Percentiles rank a stretch among this genome's conserved stretches.
Conservation (phyloP, 2,797 vertebrate genomes). For the Oryzias sinensis region DNA sequence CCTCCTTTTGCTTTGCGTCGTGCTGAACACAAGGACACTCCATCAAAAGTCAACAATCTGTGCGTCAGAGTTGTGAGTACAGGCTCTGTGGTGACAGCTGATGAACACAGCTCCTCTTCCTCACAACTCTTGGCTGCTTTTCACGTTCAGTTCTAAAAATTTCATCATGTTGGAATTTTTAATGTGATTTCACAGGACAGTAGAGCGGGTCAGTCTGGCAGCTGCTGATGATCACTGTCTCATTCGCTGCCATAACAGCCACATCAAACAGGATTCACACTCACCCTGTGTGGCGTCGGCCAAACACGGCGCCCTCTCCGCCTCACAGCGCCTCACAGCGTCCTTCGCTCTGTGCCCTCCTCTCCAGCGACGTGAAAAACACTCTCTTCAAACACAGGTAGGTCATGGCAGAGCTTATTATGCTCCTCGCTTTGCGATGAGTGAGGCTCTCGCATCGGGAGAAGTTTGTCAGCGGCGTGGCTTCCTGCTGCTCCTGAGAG, state of each 20-base stretch:
- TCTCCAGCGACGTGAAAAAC: constrained; percentile 77
- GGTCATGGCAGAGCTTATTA: constrained; percentile 62
- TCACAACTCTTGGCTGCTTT: constrained; percentile 10
- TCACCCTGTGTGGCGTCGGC: constrained; percentile 49
- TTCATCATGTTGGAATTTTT: constrained; percentile 19
- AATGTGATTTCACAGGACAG: constrained; percentile 9
- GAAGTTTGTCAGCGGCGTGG: constrained; percentile 31
- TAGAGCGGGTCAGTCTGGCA: constrained; percentile 18
- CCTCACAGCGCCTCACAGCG: constrained; percentile 38
- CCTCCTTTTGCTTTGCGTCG: too few relatives aligned
- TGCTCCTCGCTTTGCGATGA: constrained; percentile 71
- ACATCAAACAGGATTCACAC: constrained; percentile 56
- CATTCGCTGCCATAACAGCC: constrained; percentile 43
- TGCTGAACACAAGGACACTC: too few relatives aligned
- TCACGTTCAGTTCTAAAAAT: constrained; percentile 20
- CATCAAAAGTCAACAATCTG: background rate
- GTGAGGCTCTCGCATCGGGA: constrained; percentile 41
- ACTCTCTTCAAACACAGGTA: constrained; percentile 71
- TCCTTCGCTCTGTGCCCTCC: constrained; percentile 49
- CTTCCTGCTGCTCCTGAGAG: background rate
- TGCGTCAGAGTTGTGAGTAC: constrained; percentile 12
- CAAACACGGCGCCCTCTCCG: constrained; percentile 31
- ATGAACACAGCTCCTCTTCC: constrained; percentile 29
- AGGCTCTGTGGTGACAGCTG: constrained; percentile 32
- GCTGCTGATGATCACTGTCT: constrained; percentile 37